Conservation (phyloP, 2,888 invertebrate species). For the Catocala nupta region DNA sequence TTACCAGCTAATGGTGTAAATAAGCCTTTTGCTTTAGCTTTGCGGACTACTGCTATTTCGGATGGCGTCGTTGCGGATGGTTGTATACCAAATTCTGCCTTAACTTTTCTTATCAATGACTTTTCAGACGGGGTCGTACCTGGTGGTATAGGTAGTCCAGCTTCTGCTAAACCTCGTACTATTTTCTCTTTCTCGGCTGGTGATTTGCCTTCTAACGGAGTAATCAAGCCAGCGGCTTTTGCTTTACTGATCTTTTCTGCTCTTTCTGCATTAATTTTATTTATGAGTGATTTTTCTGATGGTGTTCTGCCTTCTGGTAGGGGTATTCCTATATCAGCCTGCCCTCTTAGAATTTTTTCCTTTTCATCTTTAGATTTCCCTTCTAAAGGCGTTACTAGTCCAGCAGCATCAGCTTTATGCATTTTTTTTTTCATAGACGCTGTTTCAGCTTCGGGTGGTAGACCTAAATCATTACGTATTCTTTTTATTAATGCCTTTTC, state of each 20-base stretch:
- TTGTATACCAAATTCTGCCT: conserved; percentile 51
- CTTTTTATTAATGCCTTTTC: conserved; percentile 43
- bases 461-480: too few species aligned
- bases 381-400: conserved; percentile 18
- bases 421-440: conserved; percentile 17
- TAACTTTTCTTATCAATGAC: conserved; percentile 38
- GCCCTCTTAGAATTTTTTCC: conserved; percentile 32
- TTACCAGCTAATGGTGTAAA: conserved; percentile 45
- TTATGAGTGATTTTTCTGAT: conserved; percentile 6
- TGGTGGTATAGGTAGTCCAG: conserved; percentile 15
- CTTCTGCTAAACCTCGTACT: conserved; percentile 14
- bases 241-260: conserved; percentile 44
- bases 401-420: conserved; percentile 16
- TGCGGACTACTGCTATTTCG: conserved; percentile 53
- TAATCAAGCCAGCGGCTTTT: conserved; percentile 42
- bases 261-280: neutral
- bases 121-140: conserved; percentile 34
- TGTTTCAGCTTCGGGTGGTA: too few species aligned
- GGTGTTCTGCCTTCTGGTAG: conserved; percentile 33
- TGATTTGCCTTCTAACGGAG: conserved; percentile 45
- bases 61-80: conserved; percentile 56
- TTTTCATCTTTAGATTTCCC: conserved; percentile 19
- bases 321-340: conserved; percentile 28
- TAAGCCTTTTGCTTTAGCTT: conserved; percentile 61
- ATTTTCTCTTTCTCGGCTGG: conserved; percentile 48